Base-by-base conservation (phyloP, 2,888 invertebrate genomes). In the Acronicta leporina region DNA sequence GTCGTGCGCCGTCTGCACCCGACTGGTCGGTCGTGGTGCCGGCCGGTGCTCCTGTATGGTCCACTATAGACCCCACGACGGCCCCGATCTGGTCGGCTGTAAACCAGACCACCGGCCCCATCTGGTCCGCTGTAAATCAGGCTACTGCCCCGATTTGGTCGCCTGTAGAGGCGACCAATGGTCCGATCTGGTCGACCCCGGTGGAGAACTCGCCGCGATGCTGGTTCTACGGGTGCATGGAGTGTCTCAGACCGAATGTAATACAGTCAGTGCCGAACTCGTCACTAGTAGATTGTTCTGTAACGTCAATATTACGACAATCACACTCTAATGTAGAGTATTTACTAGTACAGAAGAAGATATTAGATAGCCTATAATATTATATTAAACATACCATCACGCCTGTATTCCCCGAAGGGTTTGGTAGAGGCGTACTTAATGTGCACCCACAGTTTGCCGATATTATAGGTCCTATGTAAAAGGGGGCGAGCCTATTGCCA, bases 191-290 rank as follows among this genome's bases (percentile, higher is more conserved):
- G 46, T 27, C 43, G 13, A 38, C 50, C 6, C 46, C 48, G 13
- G 38, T 13, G 43, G 30, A 30, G 15, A 9, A 14, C 58, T 15
- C 55, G 47, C 69, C 77, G 1, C 63, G 71, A 10, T 76, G 74
- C 60, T 79, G 84, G 79, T 46, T 79, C 52, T 73, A 77, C 67
- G 74, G 77, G 35, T 81, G 85, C 70, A 56, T 82, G 54, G 75
- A 76, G 25, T 83, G 81, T 63, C 72, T 79, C 27, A 82, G 65
- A 66, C 73, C 75, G 80, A 85, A 87, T 85, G 87, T 85, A 82
- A 85, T 81, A 76, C 82, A 78, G 90, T 90, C 85, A 89, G 90
- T 90, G 84, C 68, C 70, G 68, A 58, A 58, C 52, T 72, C 67
- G 46, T 57, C 63, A 46, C 54, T 57, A 44, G 65, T 69, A 54